A percentile compares a stretch with the other conserved stretches of the same genome.
These are phyloP conservation scores for Odocoileus virginianus DNA, from an alignment of 2,113 vertebrate genomes.

Conservation along the genomic window DNA sequence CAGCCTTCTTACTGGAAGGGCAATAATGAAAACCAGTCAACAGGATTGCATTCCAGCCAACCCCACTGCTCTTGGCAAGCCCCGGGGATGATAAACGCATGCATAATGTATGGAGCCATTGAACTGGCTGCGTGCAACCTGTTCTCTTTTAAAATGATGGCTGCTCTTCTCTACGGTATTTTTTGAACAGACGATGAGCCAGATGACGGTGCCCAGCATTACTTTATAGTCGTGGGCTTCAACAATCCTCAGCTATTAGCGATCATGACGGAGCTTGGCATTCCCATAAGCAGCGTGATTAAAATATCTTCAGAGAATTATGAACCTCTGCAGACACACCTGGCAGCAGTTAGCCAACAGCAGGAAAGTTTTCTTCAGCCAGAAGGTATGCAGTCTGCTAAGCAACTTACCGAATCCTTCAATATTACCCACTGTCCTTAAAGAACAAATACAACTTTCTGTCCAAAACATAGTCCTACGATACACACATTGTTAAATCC, in stretches of 20 bases:
- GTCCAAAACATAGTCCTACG: neutral
- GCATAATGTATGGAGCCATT: neutral
- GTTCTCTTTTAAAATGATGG: neutral
- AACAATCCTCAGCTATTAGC: slow-evolving; percentile 84
- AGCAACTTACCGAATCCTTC: neutral
- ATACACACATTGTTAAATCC: neutral
- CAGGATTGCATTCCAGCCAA: slow-evolving; percentile 33
- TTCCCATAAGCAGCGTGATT: slow-evolving; percentile 89
- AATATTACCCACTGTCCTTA: neutral
- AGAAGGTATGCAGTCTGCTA: slow-evolving; percentile 75
- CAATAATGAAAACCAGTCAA: slow-evolving; percentile 63
- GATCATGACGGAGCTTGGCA: slow-evolving; percentile 83
- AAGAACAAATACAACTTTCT: neutral
- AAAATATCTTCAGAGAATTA: slow-evolving; percentile 84
- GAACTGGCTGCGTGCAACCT: slow-evolving; percentile 12
- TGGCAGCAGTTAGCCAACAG: slow-evolving; percentile 65
- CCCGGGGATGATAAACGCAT: slow-evolving; percentile 1
- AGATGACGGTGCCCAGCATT: slow-evolving; percentile 91
- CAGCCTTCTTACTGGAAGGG: slow-evolving; percentile 40
- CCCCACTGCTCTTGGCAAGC: slow-evolving; percentile 3
- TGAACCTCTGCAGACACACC: slow-evolving; percentile 64
- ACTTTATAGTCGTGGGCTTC: slow-evolving; percentile 90
- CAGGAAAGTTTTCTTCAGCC: slow-evolving; percentile 41
- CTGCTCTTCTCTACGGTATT: slow-evolving; percentile 46
- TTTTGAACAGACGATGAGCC: slow-evolving; percentile 92